Evolutionary conservation across 1,140 invertebrate genomes (phyloP).

Genomic region (Lordiphosa stackelbergi): DNA sequence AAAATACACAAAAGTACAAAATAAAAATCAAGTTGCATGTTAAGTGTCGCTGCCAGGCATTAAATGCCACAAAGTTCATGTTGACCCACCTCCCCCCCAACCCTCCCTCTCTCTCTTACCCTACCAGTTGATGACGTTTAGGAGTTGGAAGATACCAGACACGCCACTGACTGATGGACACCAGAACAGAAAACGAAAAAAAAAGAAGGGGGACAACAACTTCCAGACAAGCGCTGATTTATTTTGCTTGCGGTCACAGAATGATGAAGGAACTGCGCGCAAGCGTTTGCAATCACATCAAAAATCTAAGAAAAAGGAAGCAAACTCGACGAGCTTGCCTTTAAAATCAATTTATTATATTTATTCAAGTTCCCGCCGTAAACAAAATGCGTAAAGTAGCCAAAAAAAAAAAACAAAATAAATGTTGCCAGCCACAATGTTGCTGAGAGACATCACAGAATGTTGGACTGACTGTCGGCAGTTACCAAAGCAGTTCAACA

Average conservation of each 20-base stretch:
- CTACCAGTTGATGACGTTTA: conserved; percentile 47
- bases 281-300: conserved; percentile 33
- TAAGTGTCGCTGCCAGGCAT: conserved; percentile 67
- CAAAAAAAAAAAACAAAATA: conserved; percentile 14
- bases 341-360: conserved; percentile 64
- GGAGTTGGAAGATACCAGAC: conserved; percentile 42
- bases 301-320: conserved; percentile 44
- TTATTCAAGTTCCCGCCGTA: conserved; percentile 27
- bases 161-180: conserved; percentile 60
- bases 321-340: conserved; percentile 8
- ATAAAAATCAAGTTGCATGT: conserved; percentile 70
- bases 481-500: conserved; percentile 57
- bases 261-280: conserved; percentile 56
- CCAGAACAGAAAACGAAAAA: conserved; percentile 31
- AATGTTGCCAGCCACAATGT: conserved; percentile 47
- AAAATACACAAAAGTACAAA: conserved; percentile 58
- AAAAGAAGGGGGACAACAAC: conserved; percentile 16
- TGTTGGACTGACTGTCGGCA: conserved; percentile 28
- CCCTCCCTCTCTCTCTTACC: no score
- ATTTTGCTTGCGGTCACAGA: conserved; percentile 62
- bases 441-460: conserved; percentile 22
- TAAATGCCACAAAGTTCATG: conserved; percentile 62
- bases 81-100: conserved; percentile 21
- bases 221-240: conserved; percentile 69
- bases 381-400: conserved; percentile 38